These are phyloP conservation scores for Heterodera carotae DNA, from an alignment of 1,140 invertebrate species.

Conservation along the genomic window DNA sequence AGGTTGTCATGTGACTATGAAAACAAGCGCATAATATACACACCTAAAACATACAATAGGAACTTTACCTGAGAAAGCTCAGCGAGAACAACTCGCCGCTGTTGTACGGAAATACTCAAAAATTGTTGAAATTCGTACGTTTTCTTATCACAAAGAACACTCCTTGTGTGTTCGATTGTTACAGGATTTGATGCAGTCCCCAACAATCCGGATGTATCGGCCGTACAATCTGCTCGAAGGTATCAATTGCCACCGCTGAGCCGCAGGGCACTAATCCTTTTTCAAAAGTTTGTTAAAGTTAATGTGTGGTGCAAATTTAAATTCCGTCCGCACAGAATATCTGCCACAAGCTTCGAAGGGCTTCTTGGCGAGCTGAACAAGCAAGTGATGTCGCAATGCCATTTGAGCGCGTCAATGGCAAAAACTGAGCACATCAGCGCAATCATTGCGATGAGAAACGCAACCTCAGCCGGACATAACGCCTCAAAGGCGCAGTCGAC, in stretches of 20 bases:
- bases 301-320: not conserved
- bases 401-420: not conserved
- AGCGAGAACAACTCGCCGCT: conserved; percentile 26
- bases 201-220: conserved; percentile 5
- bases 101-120: conserved; percentile 29
- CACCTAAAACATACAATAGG: no score
- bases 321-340: not conserved
- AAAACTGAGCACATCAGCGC: not conserved
- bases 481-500: not conserved
- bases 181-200: conserved; percentile 25
- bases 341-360: not conserved
- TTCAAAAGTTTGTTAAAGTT: conserved; percentile 25
- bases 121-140: conserved; percentile 20
- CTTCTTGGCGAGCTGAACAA: conserved; percentile 2
- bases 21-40: not conserved
- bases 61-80: conserved; percentile 6
- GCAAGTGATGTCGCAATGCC: not conserved
- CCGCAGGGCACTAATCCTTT: conserved; percentile 23
- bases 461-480: not conserved
- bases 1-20: not conserved
- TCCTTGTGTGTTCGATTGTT: not conserved
- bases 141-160: not conserved
- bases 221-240: not conserved
- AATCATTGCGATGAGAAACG: conserved; percentile 9
- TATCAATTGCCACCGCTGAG: conserved; percentile 2